These are phyloP conservation scores for Nebria brevicollis DNA, from an alignment of 2,888 invertebrate species.

Conservation along the genomic window DNA sequence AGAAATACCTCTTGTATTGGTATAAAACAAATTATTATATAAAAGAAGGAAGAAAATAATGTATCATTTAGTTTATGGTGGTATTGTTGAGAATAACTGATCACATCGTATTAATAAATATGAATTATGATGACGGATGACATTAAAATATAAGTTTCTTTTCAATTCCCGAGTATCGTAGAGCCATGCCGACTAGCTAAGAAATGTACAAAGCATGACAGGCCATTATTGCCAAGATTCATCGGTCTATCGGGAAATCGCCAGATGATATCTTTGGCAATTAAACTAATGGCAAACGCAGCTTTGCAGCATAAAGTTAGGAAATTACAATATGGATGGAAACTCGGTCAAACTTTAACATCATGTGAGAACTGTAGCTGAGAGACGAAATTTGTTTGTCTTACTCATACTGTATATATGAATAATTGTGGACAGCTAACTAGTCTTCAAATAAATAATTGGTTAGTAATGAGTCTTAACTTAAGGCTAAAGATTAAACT, in stretches of 20 bases:
- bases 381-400: conserved; percentile 5
- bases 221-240: conserved; percentile 3
- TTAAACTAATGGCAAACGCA: conserved; percentile 18
- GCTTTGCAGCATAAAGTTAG: conserved; percentile 2
- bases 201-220: conserved; percentile 1
- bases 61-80: not conserved
- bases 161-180: not conserved
- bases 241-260: conserved; percentile 16
- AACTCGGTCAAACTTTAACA: conserved; percentile 11
- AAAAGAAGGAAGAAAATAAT: not conserved
- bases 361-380: not conserved
- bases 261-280: conserved; percentile 20
- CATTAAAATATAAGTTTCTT: not conserved
- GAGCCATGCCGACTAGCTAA: not conserved
- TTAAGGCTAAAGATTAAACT: not conserved
- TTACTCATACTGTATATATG: not conserved
- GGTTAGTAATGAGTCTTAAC: not conserved
- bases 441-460: not conserved
- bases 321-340: conserved; percentile 12
- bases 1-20: not conserved
- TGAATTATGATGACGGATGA: not conserved
- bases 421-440: not conserved
- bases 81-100: not conserved
- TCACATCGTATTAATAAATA: not conserved
- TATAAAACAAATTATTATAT: not conserved